phyloP scores from a whole-genome alignment of 2,797 vertebrate genomes.

The Sus cebifrons region DNA sequence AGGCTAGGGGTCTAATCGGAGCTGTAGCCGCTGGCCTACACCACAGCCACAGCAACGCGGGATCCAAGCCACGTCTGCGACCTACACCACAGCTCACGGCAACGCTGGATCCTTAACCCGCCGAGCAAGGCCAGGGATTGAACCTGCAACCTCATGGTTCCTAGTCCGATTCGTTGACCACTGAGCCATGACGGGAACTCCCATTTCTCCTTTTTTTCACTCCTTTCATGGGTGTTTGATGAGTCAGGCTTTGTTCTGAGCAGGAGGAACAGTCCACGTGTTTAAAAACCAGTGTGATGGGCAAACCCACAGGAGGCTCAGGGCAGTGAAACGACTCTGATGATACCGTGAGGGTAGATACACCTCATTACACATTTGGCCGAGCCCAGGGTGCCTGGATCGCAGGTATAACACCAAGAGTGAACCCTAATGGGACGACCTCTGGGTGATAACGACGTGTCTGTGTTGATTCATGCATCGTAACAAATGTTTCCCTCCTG shows the following conservation, averaged over 20 bases:
- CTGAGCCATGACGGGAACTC: too few species aligned
- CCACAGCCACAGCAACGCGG: too few species aligned
- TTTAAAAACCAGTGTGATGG: not conserved
- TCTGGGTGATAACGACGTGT: not conserved
- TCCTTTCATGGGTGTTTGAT: not conserved
- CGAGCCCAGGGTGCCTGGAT: not conserved
- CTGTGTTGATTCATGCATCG: fast-evolving
- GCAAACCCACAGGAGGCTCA: not conserved
- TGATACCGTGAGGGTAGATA: fast-evolving
- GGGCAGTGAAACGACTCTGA: not conserved
- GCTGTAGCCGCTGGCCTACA: too few species aligned
- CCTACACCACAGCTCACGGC: too few species aligned
- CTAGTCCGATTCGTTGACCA: too few species aligned
- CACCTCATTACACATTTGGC: not conserved
- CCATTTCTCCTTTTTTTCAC: not conserved
- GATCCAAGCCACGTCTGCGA: too few species aligned
- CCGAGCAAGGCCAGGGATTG: too few species aligned
- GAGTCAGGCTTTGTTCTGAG: not conserved
- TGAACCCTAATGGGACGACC: not conserved
- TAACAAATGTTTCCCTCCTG: not conserved
- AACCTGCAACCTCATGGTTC: too few species aligned
- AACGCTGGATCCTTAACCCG: too few species aligned
- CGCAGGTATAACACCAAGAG: not conserved
- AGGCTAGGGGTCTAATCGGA: too few species aligned
- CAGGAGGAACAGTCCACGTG: not conserved